Evolutionary conservation across 64 coral and sea anemone genomes (phyloP), one percentile per base, ranked within the genome.

Genomic region (Porites lutea): DNA sequence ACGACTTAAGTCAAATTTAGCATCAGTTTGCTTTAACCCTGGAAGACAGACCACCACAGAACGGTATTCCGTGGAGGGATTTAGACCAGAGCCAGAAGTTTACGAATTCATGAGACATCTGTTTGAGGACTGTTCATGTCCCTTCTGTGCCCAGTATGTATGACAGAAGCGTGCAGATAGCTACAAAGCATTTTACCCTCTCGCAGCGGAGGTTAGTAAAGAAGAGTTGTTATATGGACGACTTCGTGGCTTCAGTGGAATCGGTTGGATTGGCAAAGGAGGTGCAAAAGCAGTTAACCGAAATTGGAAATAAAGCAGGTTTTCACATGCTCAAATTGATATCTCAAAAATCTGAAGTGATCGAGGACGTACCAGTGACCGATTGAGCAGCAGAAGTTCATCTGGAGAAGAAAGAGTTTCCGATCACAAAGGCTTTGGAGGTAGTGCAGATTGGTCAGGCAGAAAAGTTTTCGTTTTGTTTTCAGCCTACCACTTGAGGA

Each of bases 291-390:
- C 59, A 79, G 18, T 78, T 90, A 48, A 90, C 88, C 51, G 79
- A 92, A 55, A 55, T 76, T 13, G 88, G 81, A 18, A 74, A 95
- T 73, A 73, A 73, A 88, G 89, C 84, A 23, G 85, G 89, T 52
- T 95, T 87, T 14, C 88, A 95, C 81, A 91, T 95, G 20, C 88
- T 13, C 53, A 90, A 91, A 48, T 95, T 89, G 94, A 88, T 96
- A 19, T 96, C 89, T 16, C 65, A 82, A 20, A 54, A 83, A 21
- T 69, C 74, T 77, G 77, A 92, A 92, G 82, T 82, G 23, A 83
- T 94, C 54, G 70, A 37, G 27, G 27, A 37, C 27, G 1, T 37
- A 65, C 64, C 86, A 12, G 65, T 75, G 49, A 77, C 13, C 27
- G 92, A 94, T 74, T 43, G 70, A 65, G 86, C 92, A 6, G 76